Evolutionary conservation across 2,797 vertebrate genomes (phyloP).

Genomic region (Coilia nasus): DNA sequence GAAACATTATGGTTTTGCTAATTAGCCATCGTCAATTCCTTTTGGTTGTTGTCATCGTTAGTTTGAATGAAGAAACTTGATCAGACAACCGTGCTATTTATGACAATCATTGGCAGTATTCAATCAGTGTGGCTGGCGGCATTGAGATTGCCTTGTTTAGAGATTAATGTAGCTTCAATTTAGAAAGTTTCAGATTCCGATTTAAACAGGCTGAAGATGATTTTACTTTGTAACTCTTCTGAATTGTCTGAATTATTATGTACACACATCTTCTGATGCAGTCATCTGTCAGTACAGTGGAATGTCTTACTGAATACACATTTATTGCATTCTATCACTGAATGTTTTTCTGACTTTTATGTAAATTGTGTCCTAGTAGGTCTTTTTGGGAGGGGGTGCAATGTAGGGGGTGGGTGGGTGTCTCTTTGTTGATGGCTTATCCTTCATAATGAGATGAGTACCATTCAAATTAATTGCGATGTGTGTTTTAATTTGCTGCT

Average conservation of each 20-base stretch:
- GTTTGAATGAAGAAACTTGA: slow-evolving; percentile 74
- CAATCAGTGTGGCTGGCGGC: slow-evolving; percentile 58
- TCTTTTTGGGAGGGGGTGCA: background rate
- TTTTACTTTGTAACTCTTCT: background rate
- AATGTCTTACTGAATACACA: background rate
- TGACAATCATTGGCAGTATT: slow-evolving; percentile 73
- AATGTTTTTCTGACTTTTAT: slow-evolving; percentile 22
- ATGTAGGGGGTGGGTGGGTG: slow-evolving; percentile 27
- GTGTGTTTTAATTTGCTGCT: slow-evolving; percentile 51
- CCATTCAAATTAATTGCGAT: slow-evolving; percentile 41
- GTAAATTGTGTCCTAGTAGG: slow-evolving; percentile 38
- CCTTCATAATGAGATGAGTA: slow-evolving; percentile 40
- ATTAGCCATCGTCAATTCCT: slow-evolving; percentile 74
- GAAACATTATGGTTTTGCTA: slow-evolving; percentile 79
- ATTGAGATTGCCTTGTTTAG: slow-evolving; percentile 53
- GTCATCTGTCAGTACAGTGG: background rate
- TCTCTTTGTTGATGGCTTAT: slow-evolving; percentile 23
- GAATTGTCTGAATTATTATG: background rate
- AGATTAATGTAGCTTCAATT: slow-evolving; percentile 58
- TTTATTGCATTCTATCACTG: background rate
- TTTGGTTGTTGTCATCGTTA: slow-evolving; percentile 69
- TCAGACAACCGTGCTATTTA: slow-evolving; percentile 76
- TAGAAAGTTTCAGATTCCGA: slow-evolving; percentile 49
- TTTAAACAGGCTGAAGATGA: slow-evolving; percentile 32
- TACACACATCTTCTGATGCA: background rate